Base-by-base conservation (phyloP, 2,888 invertebrate species). In the Limnephilus marmoratus region DNA sequence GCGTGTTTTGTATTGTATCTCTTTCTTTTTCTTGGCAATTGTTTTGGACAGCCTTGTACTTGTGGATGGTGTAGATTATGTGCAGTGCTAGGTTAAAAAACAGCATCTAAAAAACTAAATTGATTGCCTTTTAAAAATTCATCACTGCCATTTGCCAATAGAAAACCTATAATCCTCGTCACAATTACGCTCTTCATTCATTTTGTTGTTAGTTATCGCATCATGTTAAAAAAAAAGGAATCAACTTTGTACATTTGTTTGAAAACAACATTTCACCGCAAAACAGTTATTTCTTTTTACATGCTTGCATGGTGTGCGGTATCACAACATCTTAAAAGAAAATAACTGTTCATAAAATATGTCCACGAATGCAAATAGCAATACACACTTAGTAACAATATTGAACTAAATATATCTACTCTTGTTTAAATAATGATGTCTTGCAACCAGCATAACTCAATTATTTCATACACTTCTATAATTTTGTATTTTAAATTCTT, bases 341-440 rank as follows among this genome's bases (percentile, higher is more conserved):
- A 68, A 68, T 18, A 68, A 68, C 68, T 24, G 68, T 68, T 68
- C 68, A 24, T 68, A 24, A 68, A n/a, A 68, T 18, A 68, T 5
- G n/a, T 68, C n/a, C 9, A 9, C 24, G 24, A n/a, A 68, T n/a
- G 68, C 68, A 68, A 68, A 68, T 68, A 68, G 9, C 24, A 68
- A 68, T n/a, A 68, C 68, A 68, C 68, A 68, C 68, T n/a, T 68
- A 68, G 68, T 68, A 68, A 68, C 68, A 68, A 68, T n/a, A 68
- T 68, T 68, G 68, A 68, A 9, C n/a, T 68, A 68, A 68, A 68
- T 68, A 68, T 68, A 68, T 68, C n/a, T 24, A n/a, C 24, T 68
- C 68, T 68, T 68, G 68, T 68, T 68, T 68, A 68, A 68, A 68
- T 68, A 68, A 24, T 68, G 68, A 7, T 68, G 18, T 68, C 68